Evolutionary conservation across 2,888 invertebrate species (phyloP), one percentile per base, ranked within the genome.

Genomic region (Yponomeuta plumbellus): DNA sequence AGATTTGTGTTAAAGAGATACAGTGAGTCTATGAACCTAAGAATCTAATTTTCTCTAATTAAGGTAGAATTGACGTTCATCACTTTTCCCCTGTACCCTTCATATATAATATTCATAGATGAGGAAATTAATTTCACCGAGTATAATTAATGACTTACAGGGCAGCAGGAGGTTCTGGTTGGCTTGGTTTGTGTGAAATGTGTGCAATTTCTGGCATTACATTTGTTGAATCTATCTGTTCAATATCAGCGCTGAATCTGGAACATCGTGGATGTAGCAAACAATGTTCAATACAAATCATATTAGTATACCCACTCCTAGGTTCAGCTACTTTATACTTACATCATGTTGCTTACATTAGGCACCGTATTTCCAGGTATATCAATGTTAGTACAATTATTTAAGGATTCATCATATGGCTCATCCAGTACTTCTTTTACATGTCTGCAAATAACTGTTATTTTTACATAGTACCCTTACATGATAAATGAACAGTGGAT

Each of bases 111-210:
- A 8, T 8, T 34, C 8, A 34, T 10, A 4, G 8, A 34, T 34
- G 8, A 8, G 8, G 34, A 6, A 5, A 34, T 34, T 1, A 5
- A 34, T 34, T 34, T 34, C 8, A 34, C 34, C 8, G 8, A 52
- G 44, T 52, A 17, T 52, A 23, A 1, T 2, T 11, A 61, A 26
- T 26, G 34, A 72, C 77, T 75, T 75, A 80, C 80, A 73, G 77
- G 61, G 75, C 63, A 40, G 66, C 68, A 20, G 79, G 80, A 66
- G 76, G 71, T 61, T 66, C 20, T 40, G 74, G 75, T 68, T 26
- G 69, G 5, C 8, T 34, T 34, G 34, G 34, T 34, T 34, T 34
- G 34, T 34, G 34, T 34, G 34, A 34, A 34, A 34, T 6, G 6
- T 34, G 34, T 5, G 34, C 8, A 34, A 34, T 34, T 34, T 8